Percentiles rank a stretch among this genome's conserved stretches.
These are phyloP conservation scores for Chamaea fasciata DNA, from an alignment of 2,113 vertebrate genomes.

Conservation along the genomic window DNA sequence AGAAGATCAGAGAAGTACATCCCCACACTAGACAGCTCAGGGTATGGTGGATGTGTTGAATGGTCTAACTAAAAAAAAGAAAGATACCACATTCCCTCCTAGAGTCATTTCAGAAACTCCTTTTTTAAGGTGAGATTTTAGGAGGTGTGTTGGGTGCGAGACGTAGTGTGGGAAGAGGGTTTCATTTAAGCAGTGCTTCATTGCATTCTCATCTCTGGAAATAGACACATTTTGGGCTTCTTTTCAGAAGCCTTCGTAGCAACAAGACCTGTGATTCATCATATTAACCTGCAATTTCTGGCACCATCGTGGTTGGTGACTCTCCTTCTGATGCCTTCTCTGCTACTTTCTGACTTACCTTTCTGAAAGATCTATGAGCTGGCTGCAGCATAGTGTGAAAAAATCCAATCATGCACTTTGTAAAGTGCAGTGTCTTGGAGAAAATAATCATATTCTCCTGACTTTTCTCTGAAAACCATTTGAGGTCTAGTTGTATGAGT, in stretches of 20 bases:
- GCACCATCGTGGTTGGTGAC: not conserved
- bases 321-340: not conserved
- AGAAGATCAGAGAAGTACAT: not conserved
- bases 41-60: not conserved
- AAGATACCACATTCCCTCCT: not conserved
- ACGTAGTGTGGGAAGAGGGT: not conserved
- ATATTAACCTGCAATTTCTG: not conserved
- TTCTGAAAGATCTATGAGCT: not conserved
- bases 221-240: not conserved
- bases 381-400: not conserved
- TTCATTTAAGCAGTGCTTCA: not conserved
- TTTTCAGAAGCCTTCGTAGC: accelerated
- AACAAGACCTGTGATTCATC: not conserved
- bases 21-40: not conserved
- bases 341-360: not conserved
- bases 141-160: accelerated
- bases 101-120: not conserved
- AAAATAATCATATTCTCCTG: not conserved
- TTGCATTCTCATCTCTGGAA: not conserved
- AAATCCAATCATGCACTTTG: not conserved
- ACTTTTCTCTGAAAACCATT: not conserved
- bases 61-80: not conserved
- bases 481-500: not conserved
- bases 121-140: not conserved
- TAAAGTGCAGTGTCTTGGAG: not conserved